These are phyloP conservation scores for Lasioglossum lativentre DNA, from an alignment of 2,888 invertebrate species.

Conservation along the genomic window DNA sequence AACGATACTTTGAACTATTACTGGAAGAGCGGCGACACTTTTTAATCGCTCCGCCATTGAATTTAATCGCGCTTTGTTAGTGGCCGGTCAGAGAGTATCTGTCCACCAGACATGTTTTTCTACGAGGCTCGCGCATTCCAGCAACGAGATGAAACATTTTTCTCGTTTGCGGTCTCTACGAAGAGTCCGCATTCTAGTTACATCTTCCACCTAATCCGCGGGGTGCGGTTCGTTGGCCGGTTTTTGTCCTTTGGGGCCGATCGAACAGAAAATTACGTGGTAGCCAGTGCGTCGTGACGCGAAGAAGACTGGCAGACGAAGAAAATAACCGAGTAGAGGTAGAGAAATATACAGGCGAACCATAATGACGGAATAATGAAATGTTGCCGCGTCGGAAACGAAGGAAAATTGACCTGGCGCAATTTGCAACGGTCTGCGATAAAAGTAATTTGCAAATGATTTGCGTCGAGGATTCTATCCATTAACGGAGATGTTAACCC, in stretches of 20 bases:
- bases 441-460: not conserved
- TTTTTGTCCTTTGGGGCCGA: slow-evolving; percentile 66
- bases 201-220: slow-evolving; percentile 53
- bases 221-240: slow-evolving; percentile 37
- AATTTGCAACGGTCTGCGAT: not conserved
- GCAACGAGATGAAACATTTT: slow-evolving; percentile 38
- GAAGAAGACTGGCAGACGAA: not conserved
- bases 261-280: slow-evolving; percentile 69
- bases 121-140: slow-evolving; percentile 17
- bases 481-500: not conserved
- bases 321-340: slow-evolving; percentile 1
- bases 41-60: not conserved
- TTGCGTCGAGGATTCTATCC: no score
- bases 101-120: not conserved
- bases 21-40: not conserved
- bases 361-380: not conserved
- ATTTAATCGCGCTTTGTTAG: slow-evolving; percentile 1
- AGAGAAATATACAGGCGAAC: not conserved
- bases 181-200: slow-evolving; percentile 31
- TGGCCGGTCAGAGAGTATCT: not conserved
- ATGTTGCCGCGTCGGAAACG: not conserved
- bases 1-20: not conserved
- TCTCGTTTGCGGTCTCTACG: slow-evolving; percentile 15
- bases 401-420: not conserved
- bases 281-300: slow-evolving; percentile 26